Evolutionary conservation across 2,888 invertebrate genomes (phyloP), one percentile per base, ranked within the genome.

Genomic region (Allygus modestus): DNA sequence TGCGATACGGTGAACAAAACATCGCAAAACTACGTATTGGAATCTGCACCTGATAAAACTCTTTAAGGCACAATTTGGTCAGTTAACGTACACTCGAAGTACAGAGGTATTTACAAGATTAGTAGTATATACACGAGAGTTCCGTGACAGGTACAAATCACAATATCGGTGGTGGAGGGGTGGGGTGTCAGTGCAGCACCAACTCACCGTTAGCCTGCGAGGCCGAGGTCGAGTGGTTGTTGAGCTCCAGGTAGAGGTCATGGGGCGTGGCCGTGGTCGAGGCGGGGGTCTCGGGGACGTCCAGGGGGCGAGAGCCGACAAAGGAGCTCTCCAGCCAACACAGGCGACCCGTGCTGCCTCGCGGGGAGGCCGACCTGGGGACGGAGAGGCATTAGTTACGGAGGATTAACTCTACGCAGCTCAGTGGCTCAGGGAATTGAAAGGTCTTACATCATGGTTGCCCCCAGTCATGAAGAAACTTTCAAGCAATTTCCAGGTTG

Each of bases 251-350:
- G 86, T 88, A 88, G 31, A 87, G 86, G 84, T 88, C 87, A 28
- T 81, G 65, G 84, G 82, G 84, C 69, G 33, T 75, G 84, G 82
- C 46, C 33, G 82, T 85, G 86, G 82, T 83, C 85, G 58, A 85
- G 11, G 86, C 82, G 54, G 97, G 96, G 85, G 96, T 96, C 91
- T 96, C 95, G 23, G 97, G 97, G 75, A 96, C 96, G 88, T 97
- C 97, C 89, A 96, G 91, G 1, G 97, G 97, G 89, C 96, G 94
- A 88, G 95, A 96, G 88, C 96, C 96, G 86, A 96, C 96, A 90
- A 98, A 98, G 87, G 97, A 97, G 91, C 97, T 97, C 91, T 98
- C 98, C 90, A 97, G 93, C 97, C 98, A 97, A 90, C 95, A 96
- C 89, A 97, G 91, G 89, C 94, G 94, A 89, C 94, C 94, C 90